Evolutionary conservation across 1,140 invertebrate genomes (phyloP), one percentile per base, ranked within the genome.

Genomic region (Antheraea pernyi): DNA sequence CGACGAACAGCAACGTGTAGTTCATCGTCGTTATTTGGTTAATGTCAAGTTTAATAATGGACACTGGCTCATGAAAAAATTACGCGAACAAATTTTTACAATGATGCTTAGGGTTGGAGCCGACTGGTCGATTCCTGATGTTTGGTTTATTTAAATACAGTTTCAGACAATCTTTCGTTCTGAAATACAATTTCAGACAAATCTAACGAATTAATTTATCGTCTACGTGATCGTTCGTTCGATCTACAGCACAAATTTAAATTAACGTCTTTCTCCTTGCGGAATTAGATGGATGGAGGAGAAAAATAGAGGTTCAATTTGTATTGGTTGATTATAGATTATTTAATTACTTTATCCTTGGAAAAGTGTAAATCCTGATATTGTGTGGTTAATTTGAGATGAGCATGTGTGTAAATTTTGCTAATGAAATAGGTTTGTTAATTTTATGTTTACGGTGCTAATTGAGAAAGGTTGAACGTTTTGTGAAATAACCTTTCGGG

Each of bases 151-250:
- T 30, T 30, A 30, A 42, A 42, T 39, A 39, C 37, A 39, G 9
- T 39, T 39, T n/a, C n/a, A n/a, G n/a, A 39, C 37, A 39, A 39
- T 9, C 37, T 6, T 39, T 6, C 39, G 39, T 42, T 42, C 7
- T 11, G 11, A 11, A 42, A 42, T 53, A 53, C 46, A 13, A 53
- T 53, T 53, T 53, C 10, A 53, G 46, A 13, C 67, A 53, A 60
- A 68, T 48, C 48, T 60, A 72, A 63, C 7, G 42, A 39, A 42
- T 65, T 65, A 68, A 72, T 68, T 72, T 68, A 63, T 42, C 11
- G 39, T 42, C 8, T 7, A 42, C 39, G 39, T 42, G 39, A 42
- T 42, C 39, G n/a, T 42, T 3, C 39, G 11, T 42, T 42, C 59
- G 30, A 61, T 22, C 18, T 30, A 37, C 30, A 37, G 30, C n/a